Conservation (phyloP, 2,888 invertebrate genomes). For the Pseudococcus viburni region DNA sequence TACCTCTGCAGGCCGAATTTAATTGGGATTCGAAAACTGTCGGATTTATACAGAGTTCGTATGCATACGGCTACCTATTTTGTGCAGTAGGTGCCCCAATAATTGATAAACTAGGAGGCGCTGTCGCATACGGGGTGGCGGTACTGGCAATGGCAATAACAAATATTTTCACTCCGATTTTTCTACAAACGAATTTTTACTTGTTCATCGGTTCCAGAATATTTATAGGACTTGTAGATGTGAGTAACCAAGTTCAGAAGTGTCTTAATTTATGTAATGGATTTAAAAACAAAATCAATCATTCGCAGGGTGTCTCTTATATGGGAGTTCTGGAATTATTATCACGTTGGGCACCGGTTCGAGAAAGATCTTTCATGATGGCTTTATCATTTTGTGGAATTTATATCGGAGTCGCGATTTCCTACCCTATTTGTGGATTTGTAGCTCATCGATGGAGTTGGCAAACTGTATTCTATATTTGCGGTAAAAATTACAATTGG, state of each 20-base stretch:
- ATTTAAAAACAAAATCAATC: no score
- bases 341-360: constrained; percentile 44
- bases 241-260: neutral
- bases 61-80: neutral
- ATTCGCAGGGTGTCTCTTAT: neutral
- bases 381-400: neutral
- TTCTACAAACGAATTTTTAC: neutral
- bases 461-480: constrained; percentile 71
- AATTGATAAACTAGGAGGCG: neutral
- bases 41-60: neutral
- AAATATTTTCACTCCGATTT: neutral
- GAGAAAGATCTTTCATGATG: constrained; percentile 44
- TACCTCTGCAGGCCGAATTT: neutral
- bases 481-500: constrained; percentile 73
- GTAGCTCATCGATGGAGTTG: constrained; percentile 35
- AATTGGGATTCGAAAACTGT: neutral
- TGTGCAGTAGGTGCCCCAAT: neutral
- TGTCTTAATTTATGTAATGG: no score
- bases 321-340: constrained; percentile 24
- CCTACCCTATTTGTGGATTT: constrained; percentile 52
- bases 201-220: neutral
- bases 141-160: neutral
- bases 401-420: constrained; percentile 15
- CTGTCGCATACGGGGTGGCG: neutral
- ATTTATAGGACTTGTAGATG: neutral